Base-by-base conservation (phyloP, 2,888 invertebrate genomes). In the Acrobasis consociella region DNA sequence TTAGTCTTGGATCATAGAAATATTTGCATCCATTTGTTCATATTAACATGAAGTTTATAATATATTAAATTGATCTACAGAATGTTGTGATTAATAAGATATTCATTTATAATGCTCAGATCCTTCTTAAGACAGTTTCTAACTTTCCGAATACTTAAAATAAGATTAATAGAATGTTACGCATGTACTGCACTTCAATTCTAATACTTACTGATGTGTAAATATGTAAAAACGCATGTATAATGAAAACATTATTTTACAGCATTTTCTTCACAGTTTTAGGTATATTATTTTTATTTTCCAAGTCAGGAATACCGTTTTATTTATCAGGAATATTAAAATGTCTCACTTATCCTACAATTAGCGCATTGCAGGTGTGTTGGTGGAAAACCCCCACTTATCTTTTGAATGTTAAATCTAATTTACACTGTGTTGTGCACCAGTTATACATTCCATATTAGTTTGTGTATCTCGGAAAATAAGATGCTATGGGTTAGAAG, bases 1-100 rank as follows among this genome's bases (percentile, higher is more conserved):
- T 22, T 13, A 38, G 53, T 55, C n/a, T 55, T 55, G 53, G 53
- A 55, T 55, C 38, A 16, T 55, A 38, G 38, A 55, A 38, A n/a
- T 9, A 5, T 55, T 55, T 31, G 17, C 8, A 31, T 0, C 7
- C 5, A n/a, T 46, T 46, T 46, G 2, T 46, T n/a, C 2, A 13
- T 46, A 46, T 31, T 31, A 7, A 31, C 2, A 31, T 5, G 2
- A 5, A 8, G 5, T 5, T 3, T 5, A 22, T 3, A 22, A 22
- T 22, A 42, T 11, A 11, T 9, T 11, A 42, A 11, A 5, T 10
- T 42, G 8, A 39, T 9, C 13, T 11, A 42, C 11, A 42, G 42
- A 42, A 42, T 53, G 17, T 31, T 51, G 50, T 9, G 10, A 22
- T 10, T 22, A 51, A 1, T 51, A 22, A 51, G 10, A 9, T 51